Percentiles rank a stretch among this genome's conserved stretches.
Conservation (phyloP, 2,113 vertebrate species). For the Delphinapterus leucas region DNA sequence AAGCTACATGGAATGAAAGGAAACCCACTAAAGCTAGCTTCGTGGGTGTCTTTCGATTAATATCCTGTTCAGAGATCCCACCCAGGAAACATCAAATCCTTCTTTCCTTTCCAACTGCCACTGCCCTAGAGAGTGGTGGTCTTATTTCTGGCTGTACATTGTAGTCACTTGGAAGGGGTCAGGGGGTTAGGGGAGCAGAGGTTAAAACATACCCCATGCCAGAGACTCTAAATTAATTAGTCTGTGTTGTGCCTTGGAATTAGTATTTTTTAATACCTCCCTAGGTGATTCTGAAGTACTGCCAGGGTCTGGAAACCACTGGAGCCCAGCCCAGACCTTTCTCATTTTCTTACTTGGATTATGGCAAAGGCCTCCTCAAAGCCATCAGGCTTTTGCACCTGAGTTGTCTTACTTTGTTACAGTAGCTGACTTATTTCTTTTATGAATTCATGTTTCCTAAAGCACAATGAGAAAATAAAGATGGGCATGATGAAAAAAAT, state of each 20-base stretch:
- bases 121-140: background rate
- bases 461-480: background rate
- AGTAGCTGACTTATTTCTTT: background rate
- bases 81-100: background rate
- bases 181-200: background rate
- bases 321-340: background rate
- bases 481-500: background rate
- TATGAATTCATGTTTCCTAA: background rate
- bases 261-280: background rate
- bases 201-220: background rate
- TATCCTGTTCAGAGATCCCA: background rate
- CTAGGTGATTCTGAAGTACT: background rate
- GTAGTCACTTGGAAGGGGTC: no score
- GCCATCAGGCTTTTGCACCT: background rate
- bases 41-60: background rate
- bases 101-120: background rate
- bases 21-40: constrained; percentile 2
- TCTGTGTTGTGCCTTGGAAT: background rate
- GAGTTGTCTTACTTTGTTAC: background rate
- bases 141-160: background rate
- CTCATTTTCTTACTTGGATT: background rate
- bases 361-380: background rate
- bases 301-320: background rate
- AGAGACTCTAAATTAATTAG: background rate
- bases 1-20: background rate